Conservation (phyloP, 2,888 invertebrate species). For the Brachypterus glaber region DNA sequence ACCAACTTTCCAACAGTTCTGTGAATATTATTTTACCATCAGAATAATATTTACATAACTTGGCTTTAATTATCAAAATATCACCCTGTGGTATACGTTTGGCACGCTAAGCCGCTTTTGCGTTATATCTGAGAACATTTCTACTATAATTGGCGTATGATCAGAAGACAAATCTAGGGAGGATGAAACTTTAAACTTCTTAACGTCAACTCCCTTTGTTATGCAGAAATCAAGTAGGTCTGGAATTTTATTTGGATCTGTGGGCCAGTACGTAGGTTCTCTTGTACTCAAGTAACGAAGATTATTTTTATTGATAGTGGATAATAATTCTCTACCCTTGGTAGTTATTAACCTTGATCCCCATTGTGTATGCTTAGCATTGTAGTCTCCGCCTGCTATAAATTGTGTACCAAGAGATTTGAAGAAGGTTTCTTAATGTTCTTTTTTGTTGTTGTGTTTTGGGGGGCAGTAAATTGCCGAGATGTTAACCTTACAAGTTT, state of each 20-base stretch:
- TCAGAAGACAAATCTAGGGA: conserved; percentile 4
- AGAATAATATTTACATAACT: too few relatives aligned
- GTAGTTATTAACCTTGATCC: conserved; percentile 11
- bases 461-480: conserved; percentile 10
- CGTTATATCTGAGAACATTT: not conserved
- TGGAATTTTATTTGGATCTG: conserved; percentile 12
- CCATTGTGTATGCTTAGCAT: conserved; percentile 10
- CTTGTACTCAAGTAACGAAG: conserved; percentile 9
- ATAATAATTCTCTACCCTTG: conserved; percentile 8
- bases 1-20: too few relatives aligned
- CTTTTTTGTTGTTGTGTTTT: conserved; percentile 6
- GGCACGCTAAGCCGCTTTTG: too few relatives aligned
- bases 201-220: conserved; percentile 2
- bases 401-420: conserved; percentile 6
- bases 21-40: too few relatives aligned
- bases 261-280: conserved; percentile 11
- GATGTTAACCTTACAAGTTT: conserved; percentile 5
- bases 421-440: conserved; percentile 2
- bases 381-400: conserved; percentile 10
- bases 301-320: conserved; percentile 5
- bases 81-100: too few relatives aligned
- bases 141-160: not conserved
- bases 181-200: not conserved
- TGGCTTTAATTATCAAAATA: too few relatives aligned
- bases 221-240: conserved; percentile 13